Base-by-base conservation (phyloP, 1,140 invertebrate genomes). In the Bursaphelenchus mucronatus region DNA sequence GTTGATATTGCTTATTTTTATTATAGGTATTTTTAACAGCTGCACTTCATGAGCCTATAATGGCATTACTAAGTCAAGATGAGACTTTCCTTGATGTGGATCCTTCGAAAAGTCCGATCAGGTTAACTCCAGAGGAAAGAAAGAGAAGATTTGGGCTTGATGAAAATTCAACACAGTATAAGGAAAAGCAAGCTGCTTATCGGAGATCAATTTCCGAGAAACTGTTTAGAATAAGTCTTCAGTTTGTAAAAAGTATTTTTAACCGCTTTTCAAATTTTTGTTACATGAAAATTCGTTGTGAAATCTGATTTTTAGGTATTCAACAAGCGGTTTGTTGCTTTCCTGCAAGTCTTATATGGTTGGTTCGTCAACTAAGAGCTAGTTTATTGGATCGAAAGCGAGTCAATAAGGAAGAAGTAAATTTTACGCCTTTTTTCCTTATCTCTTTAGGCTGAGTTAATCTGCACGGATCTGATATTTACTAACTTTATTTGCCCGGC, bases 401-500 rank as follows among this genome's bases (percentile, higher is more conserved):
- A n/a, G 81, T 86, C 73, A 74, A 69, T 52, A 68, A 83, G 59
- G 80, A 88, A 84, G 84, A 87, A 67, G 83, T 89, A 8, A 46
- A 8, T 67, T 45, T n/a, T n/a, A n/a, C n/a, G n/a, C n/a, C n/a
- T n/a, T n/a, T 15, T 45, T 11, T 44, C 43, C 7, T 10, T 43
- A 9, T 50, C 30, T 13, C 10, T 67, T 15, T 74, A 82, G 64
- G 82, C 82, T 0, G 52, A 81, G 49, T 75, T 82, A 13, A 81
- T 97, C 73, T 92, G 90, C 78, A 90, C 90, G 0, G 93, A 97
- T 81, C 83, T 97, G 17, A 88, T 97, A 10, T 91, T 97, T 80
- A 90, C 89, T 2, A 87, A 91, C 73, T 96, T 96, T 72, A 91
- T 97, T 64, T 97, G 94, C 78, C 92, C 92, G 8, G 94, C 92